Percentiles rank a stretch among this genome's conserved stretches.
These are phyloP conservation scores for Drosophila kanapiae DNA, from an alignment of 1,140 invertebrate genomes.

Conservation along the genomic window DNA sequence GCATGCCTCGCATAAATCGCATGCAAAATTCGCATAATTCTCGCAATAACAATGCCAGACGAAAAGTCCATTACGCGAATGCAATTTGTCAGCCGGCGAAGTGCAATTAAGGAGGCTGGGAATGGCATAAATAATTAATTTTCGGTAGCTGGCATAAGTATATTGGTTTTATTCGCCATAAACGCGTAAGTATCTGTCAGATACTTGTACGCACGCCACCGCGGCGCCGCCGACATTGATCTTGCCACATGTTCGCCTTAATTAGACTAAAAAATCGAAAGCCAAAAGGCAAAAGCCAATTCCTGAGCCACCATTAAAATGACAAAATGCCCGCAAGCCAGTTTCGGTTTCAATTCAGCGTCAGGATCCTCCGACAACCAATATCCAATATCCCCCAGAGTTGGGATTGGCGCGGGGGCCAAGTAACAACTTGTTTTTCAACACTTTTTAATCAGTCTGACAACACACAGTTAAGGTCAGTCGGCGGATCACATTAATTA, in stretches of 20 bases:
- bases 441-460: slow-evolving; percentile 79
- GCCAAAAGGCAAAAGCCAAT: slow-evolving; percentile 49
- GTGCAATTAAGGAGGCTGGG: slow-evolving; percentile 69
- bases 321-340: slow-evolving; percentile 60
- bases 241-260: slow-evolving; percentile 80
- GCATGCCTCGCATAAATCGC: slow-evolving; percentile 60
- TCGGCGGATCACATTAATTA: slow-evolving; percentile 75
- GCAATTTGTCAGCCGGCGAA: slow-evolving; percentile 57
- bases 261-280: slow-evolving; percentile 68
- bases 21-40: slow-evolving; percentile 70
- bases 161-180: slow-evolving; percentile 36
- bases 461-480: slow-evolving; percentile 79
- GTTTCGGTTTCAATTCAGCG: slow-evolving; percentile 30
- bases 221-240: slow-evolving; percentile 76
- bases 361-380: slow-evolving; percentile 19
- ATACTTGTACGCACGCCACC: slow-evolving; percentile 48
- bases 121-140: slow-evolving; percentile 76
- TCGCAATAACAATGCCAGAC: slow-evolving; percentile 30
- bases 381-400: slow-evolving; percentile 3
- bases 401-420: slow-evolving; percentile 28
- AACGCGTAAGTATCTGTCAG: slow-evolving; percentile 57
- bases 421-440: slow-evolving; percentile 74
- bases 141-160: slow-evolving; percentile 63
- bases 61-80: slow-evolving; percentile 29
- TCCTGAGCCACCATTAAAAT: slow-evolving; percentile 64